Evolutionary conservation across 2,113 vertebrate species (phyloP), one percentile per base, ranked within the genome.

Genomic region (Cochlearius cochlearius): DNA sequence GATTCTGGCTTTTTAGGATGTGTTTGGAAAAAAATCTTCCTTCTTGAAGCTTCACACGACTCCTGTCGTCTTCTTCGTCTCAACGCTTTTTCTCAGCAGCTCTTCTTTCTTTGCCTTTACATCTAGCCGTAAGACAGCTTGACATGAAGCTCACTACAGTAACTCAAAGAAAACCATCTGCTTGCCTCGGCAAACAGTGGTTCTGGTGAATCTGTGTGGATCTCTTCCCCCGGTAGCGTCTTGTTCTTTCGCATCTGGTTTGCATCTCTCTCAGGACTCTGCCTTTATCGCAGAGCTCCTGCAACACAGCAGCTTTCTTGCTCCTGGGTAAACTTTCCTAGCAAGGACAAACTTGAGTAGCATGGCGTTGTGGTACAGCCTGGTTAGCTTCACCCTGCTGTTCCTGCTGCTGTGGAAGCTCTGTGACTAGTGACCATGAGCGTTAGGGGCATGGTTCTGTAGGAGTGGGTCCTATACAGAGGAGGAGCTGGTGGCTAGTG

Each of bases 11-110:
- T 91, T 90, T 55, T 87, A 85, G 64, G 39, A 15, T 78, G 29
- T 34, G 59, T 73, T 82, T 86, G 74, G 76, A 43, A 92, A 94
- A 94, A 38, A 49, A 73, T 75, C 41, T 81, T 97, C 53, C 53
- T 92, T 91, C 83, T 92, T 87, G 84, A 94, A 85, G 66, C 66
- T 47, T 95, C 74, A 50, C 4, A 0, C 62, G 29, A 66, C 59
- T 94, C 38, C 86, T 88, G 23, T 43, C 43, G 22, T 91, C 41
- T 29, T 94, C 52, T 74, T 93, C 53, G 7, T 81, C 77, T 87
- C 79, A 52, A 5, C n/a, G 5, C 77, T 32, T 80, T 66, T 64
- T 55, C 81, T 92, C 67, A 91, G 68, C 77, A 68, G 8, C 73
- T 94, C 68, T 77, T 80, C 86, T 71, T 86, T 76, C 76, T 45